Conservation (phyloP, 2,797 vertebrate genomes). For the Lepilemur ruficaudatus region DNA sequence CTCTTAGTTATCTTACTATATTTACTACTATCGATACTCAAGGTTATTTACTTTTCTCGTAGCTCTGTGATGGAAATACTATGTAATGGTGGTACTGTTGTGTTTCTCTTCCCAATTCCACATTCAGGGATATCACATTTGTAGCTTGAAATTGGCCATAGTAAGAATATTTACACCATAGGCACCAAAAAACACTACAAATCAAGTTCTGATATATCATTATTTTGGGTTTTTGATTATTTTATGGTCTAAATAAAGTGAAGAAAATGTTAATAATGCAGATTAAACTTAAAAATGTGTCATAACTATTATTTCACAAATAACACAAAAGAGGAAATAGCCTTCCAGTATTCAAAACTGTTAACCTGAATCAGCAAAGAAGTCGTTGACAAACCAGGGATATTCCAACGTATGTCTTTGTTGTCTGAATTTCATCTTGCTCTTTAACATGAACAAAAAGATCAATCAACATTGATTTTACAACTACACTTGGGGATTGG, state of each 20-base stretch:
- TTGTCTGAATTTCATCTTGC: not conserved
- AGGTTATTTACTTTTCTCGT: not conserved
- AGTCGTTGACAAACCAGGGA: not conserved
- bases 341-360: not conserved
- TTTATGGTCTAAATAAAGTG: not conserved
- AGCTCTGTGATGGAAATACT: not conserved
- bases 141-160: not conserved
- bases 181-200: not conserved
- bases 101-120: not conserved
- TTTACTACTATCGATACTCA: not conserved
- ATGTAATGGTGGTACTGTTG: not conserved
- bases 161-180: not conserved
- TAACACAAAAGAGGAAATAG: not conserved
- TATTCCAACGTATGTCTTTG: not conserved
- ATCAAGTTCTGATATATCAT: not conserved
- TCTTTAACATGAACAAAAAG: not conserved
- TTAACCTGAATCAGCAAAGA: not conserved
- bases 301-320: not conserved
- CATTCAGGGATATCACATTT: not conserved
- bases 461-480: not conserved
- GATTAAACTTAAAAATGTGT: not conserved
- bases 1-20: not conserved
- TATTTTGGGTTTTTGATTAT: not conserved
- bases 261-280: not conserved
- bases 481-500: not conserved